Evolutionary conservation across 2,888 invertebrate species (phyloP), one percentile per base, ranked within the genome.

Genomic region (Chrysodeixis includens): DNA sequence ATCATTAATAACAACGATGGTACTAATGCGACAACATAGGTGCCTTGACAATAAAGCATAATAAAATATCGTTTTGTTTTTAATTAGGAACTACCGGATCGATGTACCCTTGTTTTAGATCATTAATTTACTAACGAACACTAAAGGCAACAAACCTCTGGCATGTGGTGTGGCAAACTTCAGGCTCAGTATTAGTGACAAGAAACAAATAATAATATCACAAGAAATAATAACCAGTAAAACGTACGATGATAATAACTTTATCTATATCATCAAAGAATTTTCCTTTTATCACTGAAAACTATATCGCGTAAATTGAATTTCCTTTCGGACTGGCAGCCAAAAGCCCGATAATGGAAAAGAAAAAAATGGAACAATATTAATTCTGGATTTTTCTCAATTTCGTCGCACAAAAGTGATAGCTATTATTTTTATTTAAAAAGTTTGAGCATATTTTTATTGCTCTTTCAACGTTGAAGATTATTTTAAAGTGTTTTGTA

Each of bases 301-400:
- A 71, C 16, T 60, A 58, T 35, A 63, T 9, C 52, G 32, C 44
- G 55, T 52, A 71, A 71, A 71, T 71, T 71, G 18, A 71, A 71
- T 71, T 71, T 71, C 20, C 66, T 60, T 60, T 61, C 10, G 9
- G 20, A 69, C 40, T 30, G 18, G 18, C 49, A 56, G 32, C 20
- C 40, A 54, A 71, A 60, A 26, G 40, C 54, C 18, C 22, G 49
- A 35, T 71, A 61, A 71, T 71, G 56, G 32, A 61, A 40, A 53
- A 40, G 1, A 40, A 14, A 32, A 40, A 30, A 9, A 16, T n/a
- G 44, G 26, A 64, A 53, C 16, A n/a, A 56, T 56, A 51, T 40
- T 56, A 51, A 52, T 54, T 60, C 8, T 18, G 8, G 30, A 18
- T 14, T 58, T 53, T 56, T 55, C 44, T 18, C 55, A 59, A 69